Evolutionary conservation across 1,140 invertebrate species (phyloP), one percentile per base, ranked within the genome.

Genomic region (Bicyclus anynana): DNA sequence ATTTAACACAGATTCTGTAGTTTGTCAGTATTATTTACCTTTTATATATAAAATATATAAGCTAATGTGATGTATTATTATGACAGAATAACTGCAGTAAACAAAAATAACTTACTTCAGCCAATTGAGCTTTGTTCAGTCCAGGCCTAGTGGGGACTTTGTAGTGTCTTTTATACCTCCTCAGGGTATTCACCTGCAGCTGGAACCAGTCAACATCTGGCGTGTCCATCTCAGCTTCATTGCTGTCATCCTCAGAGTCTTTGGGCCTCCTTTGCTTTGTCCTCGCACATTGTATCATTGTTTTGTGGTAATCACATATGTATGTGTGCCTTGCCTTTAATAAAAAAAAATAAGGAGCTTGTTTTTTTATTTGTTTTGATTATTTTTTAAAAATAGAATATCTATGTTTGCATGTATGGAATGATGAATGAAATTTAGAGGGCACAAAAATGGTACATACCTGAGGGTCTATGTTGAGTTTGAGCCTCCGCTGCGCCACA

Each of bases 281-380:
- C 63, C 97, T 92, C 10, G 97, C 96, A 83, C 94, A 96, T 83
- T 98, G 97, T 69, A 99, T 99, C 65, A 98, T 94, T 78, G 93
- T 93, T 89, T 99, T 99, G 83, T 99, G 97, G 77, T 95, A 94
- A 80, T 99, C 97, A 90, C 98, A 99, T 71, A 99, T 99, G 81
- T 99, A 99, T 76, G 95, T 97, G 75, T 99, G 97, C 67, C 94
- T 91, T 29, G 95, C 96, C 96, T 97, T 84, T 13, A 91, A 90
- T 52, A 7, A 12, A 23, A 56, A 35, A n/a, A 52, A 42, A 38
- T 50, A 13, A 26, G 9, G 7, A 27, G 2, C 14, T 51, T 56
- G 12, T 5, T 44, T 21, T 12, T 4, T 40, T 10, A 16, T 26
- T 20, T 47, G 4, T 38, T 38, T 38, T 14, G 9, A 16, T 14